Evolutionary conservation across 2,113 vertebrate species (phyloP).

Genomic region (Parotia lawesii): DNA sequence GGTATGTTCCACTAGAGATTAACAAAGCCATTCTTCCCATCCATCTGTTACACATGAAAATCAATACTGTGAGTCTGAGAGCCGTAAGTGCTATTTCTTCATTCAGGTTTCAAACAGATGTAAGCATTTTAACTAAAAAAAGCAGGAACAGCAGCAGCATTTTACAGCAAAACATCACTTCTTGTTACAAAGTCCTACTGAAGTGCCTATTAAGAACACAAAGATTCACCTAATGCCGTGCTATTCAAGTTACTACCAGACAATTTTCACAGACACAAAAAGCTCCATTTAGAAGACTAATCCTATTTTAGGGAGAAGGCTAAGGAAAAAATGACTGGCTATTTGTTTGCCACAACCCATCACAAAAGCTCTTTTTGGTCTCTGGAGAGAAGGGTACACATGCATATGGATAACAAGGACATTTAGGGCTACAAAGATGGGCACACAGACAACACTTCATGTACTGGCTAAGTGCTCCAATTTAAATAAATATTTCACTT

Average conservation of each 20-base stretch:
- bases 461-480: neutral
- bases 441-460: neutral
- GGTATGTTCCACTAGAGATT: neutral
- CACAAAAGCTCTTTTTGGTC: neutral
- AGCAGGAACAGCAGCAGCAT: neutral
- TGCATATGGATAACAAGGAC: neutral
- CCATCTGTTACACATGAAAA: neutral
- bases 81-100: neutral
- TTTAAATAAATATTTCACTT: neutral
- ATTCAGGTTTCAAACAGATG: neutral
- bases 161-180: neutral
- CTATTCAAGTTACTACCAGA: neutral
- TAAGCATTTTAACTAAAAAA: neutral
- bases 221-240: neutral
- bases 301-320: neutral
- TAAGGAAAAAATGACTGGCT: neutral
- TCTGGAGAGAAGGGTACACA: neutral
- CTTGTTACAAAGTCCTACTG: neutral
- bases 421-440: neutral
- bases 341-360: neutral
- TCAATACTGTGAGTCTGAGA: neutral
- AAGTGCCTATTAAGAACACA: neutral
- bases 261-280: neutral
- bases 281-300: neutral
- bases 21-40: neutral